Evolutionary conservation across 2,888 invertebrate species (phyloP), one percentile per base, ranked within the genome.

Genomic region (Lobophora halterata): DNA sequence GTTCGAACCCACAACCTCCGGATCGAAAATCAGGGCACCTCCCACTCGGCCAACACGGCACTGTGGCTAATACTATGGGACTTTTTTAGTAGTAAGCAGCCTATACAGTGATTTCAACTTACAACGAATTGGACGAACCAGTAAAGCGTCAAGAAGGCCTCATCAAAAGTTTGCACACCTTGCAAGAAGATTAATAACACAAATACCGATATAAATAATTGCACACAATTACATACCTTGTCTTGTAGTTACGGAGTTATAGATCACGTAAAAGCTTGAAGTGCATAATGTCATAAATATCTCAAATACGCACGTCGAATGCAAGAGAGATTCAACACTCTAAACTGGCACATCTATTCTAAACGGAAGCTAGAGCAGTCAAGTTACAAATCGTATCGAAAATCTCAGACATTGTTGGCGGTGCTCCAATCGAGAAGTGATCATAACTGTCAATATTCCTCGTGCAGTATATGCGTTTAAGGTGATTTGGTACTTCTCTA

Each of bases 401-500:
- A 79, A 82, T 79, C 75, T 78, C 46, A 79, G 78, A 77, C 71
- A 69, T 72, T 70, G 71, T 81, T 87, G 87, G 88, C 86, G 52
- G 52, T 56, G 70, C 63, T 86, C 88, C 88, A 88, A 85, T 79
- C 63, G 74, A 71, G 74, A 80, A 81, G 79, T 79, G 83, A 86
- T 85, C 86, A 86, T 87, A 86, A 85, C 79, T 86, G 88, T 88
- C 86, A 87, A 86, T 86, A 85, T 79, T 81, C 75, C 71, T 79
- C 68, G 76, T 75, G 68, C 66, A 72, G 72, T 74, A 71, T 67
- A 81, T 79, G 76, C 74, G 62, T 79, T 79, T 76, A 71, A 71
- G 71, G n/a, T n/a, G n/a, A n/a, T n/a, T n/a, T n/a, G n/a, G n/a
- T n/a, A n/a, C n/a, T n/a, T n/a, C n/a, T n/a, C n/a, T n/a, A n/a